phyloP scores from a whole-genome alignment of 2,888 invertebrate species.

The Agonopterix arenella region DNA sequence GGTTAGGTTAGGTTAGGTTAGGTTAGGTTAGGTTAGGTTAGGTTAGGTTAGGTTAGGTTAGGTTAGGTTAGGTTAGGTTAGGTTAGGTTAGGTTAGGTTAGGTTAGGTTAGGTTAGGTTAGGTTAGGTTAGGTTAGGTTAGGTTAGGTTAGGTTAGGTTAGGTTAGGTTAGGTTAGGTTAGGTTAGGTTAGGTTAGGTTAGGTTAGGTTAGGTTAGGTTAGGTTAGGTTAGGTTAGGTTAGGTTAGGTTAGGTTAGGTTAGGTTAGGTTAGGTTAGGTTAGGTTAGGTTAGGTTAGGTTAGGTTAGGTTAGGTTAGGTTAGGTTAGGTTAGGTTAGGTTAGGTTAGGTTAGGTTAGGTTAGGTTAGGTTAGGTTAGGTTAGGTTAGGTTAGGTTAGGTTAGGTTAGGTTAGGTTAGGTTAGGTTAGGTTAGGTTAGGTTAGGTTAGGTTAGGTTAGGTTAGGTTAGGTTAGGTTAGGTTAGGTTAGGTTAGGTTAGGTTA shows the following conservation, averaged over 20 bases:
- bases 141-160: slow-evolving; percentile 6
- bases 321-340: slow-evolving; percentile 6
- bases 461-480: slow-evolving; percentile 15
- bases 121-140: slow-evolving; percentile 6
- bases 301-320: slow-evolving; percentile 6
- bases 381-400: slow-evolving; percentile 8
- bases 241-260: slow-evolving; percentile 6
- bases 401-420: slow-evolving; percentile 10
- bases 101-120: slow-evolving; percentile 6
- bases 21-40: slow-evolving; percentile 6
- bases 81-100: slow-evolving; percentile 6
- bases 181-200: slow-evolving; percentile 6
- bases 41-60: slow-evolving; percentile 6
- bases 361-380: slow-evolving; percentile 6
- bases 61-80: slow-evolving; percentile 6
- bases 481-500: slow-evolving; percentile 16
- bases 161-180: slow-evolving; percentile 6
- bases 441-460: slow-evolving; percentile 12
- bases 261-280: slow-evolving; percentile 6
- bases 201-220: slow-evolving; percentile 6
- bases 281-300: slow-evolving; percentile 6
- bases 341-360: slow-evolving; percentile 5
- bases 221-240: slow-evolving; percentile 6
- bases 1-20: slow-evolving; percentile 5
- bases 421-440: slow-evolving; percentile 9